These are phyloP conservation scores for Tetramorium bicarinatum DNA, from an alignment of 2,888 invertebrate species.

Conservation along the genomic window DNA sequence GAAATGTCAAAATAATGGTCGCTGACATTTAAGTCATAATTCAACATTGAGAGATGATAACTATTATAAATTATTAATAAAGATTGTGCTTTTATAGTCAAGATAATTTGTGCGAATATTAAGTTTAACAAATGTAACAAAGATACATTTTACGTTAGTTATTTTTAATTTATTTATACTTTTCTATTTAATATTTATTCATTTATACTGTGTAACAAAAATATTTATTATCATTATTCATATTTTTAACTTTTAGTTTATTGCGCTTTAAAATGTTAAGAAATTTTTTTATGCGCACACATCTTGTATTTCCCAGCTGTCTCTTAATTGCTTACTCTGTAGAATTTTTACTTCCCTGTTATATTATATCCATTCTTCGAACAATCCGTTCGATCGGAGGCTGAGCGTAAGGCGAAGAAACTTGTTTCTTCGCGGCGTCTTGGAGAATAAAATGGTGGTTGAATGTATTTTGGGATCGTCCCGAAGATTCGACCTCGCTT, in stretches of 20 bases:
- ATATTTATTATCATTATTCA: no score
- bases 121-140: not conserved
- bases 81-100: not conserved
- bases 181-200: no score
- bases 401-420: not conserved
- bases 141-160: not conserved
- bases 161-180: no score
- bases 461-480: conserved; percentile 57
- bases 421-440: conserved; percentile 51
- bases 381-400: not conserved
- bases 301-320: not conserved
- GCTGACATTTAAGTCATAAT: not conserved
- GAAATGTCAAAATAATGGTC: not conserved
- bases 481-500: conserved; percentile 39
- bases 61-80: not conserved
- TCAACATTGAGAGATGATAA: not conserved
- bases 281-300: not conserved
- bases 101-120: not conserved
- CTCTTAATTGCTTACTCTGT: not conserved
- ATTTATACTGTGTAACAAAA: no score
- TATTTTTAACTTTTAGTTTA: not conserved
- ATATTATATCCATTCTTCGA: not conserved
- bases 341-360: not conserved
- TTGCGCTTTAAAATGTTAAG: not conserved
- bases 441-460: conserved; percentile 61